Evolutionary conservation across 2,888 invertebrate species (phyloP).

Genomic region (Bombylius major): DNA sequence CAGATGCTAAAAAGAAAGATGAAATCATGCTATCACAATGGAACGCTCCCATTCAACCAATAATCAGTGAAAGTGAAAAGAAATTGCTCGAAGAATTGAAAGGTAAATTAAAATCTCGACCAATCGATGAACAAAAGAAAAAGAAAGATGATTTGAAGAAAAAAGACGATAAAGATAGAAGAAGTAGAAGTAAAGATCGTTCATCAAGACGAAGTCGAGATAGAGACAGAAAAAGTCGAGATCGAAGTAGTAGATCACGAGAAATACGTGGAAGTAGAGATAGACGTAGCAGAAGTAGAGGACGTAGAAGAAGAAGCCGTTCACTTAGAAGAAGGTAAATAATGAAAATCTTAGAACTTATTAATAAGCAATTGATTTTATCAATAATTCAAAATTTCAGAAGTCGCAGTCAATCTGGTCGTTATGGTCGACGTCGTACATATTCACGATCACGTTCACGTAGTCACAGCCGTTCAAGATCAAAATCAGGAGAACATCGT

Average conservation of each 20-base stretch:
- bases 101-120: conserved; percentile 31
- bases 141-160: conserved; percentile 15
- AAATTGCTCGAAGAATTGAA: conserved; percentile 42
- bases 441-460: conserved; percentile 19
- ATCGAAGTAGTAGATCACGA: conserved; percentile 21
- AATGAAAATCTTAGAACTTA: neutral
- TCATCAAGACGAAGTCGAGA: conserved; percentile 20
- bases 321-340: conserved; percentile 13
- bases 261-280: conserved; percentile 17
- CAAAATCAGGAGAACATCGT: conserved; percentile 17
- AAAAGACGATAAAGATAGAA: conserved; percentile 14
- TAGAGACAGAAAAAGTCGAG: conserved; percentile 19
- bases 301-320: conserved; percentile 13
- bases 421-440: conserved; percentile 16
- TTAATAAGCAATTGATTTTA: too few relatives aligned
- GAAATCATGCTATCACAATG: conserved; percentile 43
- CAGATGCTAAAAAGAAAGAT: conserved; percentile 33
- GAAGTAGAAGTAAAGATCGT: conserved; percentile 20
- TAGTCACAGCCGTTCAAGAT: conserved; percentile 19
- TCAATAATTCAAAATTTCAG: conserved; percentile 1
- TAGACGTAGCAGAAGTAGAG: conserved; percentile 14
- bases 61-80: conserved; percentile 44
- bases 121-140: conserved; percentile 17
- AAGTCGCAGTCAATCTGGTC: conserved; percentile 9
- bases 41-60: conserved; percentile 42